Base-by-base conservation (phyloP, 2,113 vertebrate genomes). In the Casuarius casuarius region DNA sequence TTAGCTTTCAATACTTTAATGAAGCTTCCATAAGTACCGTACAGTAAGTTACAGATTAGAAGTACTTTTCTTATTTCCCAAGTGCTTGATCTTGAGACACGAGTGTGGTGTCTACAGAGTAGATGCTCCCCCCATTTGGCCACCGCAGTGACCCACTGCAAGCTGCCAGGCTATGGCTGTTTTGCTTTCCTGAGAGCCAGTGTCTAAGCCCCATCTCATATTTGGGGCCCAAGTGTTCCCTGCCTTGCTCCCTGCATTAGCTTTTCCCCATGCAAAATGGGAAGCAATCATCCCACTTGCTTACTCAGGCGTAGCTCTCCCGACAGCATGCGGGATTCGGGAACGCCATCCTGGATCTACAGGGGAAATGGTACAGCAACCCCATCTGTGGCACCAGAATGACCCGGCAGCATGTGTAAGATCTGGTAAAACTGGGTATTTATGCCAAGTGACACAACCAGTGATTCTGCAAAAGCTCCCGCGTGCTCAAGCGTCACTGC, bases 161-260 rank as follows among this genome's bases (percentile, higher is more conserved):
- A 31, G n/a, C 68, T 76, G 35, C 44, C 26, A 2, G 4, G 56
- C 25, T 3, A 7, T 4, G 19, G 56, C 3, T 35, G 7, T 31
- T 58, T 25, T n/a, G 18, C 49, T 62, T 86, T 75, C 38, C 25
- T 1, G 46, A 63, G n/a, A 20, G 44, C 73, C 5, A 7, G 31
- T 14, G 6, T 31, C 38, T 61, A 49, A 85, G 22, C 12, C 54
- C 35, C n/a, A 31, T 56, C 38, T 73, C 33, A 1, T 40, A 8
- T 44, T 19, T 0, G 0, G 12, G 29, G 22, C 29, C 21, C 19
- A 40, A 46, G 4, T 2, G 0, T 2, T 49, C 15, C 33, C 28
- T 76, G 35, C 17, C 40, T 75, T 49, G 7, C 56, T 56, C 72
- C 9, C 70, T 67, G 46, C 48, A 18, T 8, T 2, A 3, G 35